A percentile compares a stretch with the other conserved stretches of the same genome.
Evolutionary conservation across 92 coral and sea anemone species (phyloP).

Genomic region (Meandrina meandrites): DNA sequence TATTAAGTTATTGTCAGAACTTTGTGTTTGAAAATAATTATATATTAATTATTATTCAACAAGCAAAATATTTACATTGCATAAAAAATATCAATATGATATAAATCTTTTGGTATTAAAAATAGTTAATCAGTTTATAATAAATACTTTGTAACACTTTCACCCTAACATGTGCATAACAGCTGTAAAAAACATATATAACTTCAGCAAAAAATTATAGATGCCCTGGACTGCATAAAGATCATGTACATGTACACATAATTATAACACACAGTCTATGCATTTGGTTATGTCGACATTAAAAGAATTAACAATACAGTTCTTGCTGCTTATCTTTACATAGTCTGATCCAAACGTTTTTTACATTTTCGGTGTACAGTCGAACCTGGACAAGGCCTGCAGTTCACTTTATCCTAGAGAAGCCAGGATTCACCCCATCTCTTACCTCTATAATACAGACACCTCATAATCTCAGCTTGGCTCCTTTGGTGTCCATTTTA

Average conservation of each 20-base stretch:
- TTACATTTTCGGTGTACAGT: too few relatives aligned
- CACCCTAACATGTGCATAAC: neutral
- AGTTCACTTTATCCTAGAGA: too few relatives aligned
- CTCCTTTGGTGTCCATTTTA: too few relatives aligned
- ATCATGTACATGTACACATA: too few relatives aligned
- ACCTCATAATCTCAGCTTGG: too few relatives aligned
- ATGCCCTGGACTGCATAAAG: too few relatives aligned
- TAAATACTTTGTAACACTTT: neutral
- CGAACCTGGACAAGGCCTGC: too few relatives aligned
- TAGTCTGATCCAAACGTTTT: too few relatives aligned
- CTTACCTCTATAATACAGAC: too few relatives aligned
- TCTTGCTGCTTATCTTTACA: too few relatives aligned
- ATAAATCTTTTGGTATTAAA: slow-evolving; percentile 11
- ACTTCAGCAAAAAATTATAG: neutral
- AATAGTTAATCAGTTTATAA: neutral
- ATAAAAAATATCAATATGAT: slow-evolving; percentile 2
- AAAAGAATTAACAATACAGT: too few relatives aligned
- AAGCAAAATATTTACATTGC: neutral
- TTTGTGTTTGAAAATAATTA: neutral
- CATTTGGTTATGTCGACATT: neutral
- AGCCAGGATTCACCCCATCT: too few relatives aligned
- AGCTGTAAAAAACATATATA: neutral
- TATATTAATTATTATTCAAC: neutral
- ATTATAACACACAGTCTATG: neutral
- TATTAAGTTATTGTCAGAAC: neutral